Evolutionary conservation across 2,888 invertebrate species (phyloP), one percentile per base, ranked within the genome.

Genomic region (Meta bourneti): DNA sequence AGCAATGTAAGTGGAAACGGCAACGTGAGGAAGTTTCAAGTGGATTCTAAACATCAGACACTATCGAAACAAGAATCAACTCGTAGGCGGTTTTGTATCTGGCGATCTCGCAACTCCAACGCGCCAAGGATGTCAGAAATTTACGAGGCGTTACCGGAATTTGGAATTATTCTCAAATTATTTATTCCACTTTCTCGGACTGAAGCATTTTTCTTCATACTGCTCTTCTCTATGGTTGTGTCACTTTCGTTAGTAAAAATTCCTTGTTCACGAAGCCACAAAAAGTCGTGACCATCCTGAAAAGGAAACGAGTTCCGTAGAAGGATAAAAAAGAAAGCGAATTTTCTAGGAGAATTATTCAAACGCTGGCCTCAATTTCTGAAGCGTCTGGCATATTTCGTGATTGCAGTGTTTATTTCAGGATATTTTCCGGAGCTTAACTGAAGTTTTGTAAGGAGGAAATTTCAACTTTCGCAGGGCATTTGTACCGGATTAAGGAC

Each of bases 91-190:
- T 52, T 48, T 72, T 52, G 13, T 82, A 72, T 72, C 54, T 61
- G 34, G 8, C 13, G 19, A 75, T 75, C 74, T 72, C 8, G 34
- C 20, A 61, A 34, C 79, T 7, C 54, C 20, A 54, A 52, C 61
- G n/a, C 20, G 54, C 11, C 20, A 54, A 34, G n/a, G 69, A 52
- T 19, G 72, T 72, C 72, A 11, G 52, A 48, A 61, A 84, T 84
- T 84, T 84, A 84, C 61, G 84, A 72, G 84, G 84, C 84, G 74
- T 74, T 74, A 54, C 54, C 54, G 69, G 75, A 84, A 84, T 84
- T 61, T 61, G 13, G n/a, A 84, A 34, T 81, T 84, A 75, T 20
- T 49, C 34, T 54, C 61, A 61, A 84, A 54, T 75, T n/a, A 7
- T 83, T 52, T 34, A 34, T 75, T 74, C 74, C 83, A 13, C 34